These are phyloP conservation scores for Triops longicaudatus DNA, from an alignment of 1,140 invertebrate species.

Conservation along the genomic window DNA sequence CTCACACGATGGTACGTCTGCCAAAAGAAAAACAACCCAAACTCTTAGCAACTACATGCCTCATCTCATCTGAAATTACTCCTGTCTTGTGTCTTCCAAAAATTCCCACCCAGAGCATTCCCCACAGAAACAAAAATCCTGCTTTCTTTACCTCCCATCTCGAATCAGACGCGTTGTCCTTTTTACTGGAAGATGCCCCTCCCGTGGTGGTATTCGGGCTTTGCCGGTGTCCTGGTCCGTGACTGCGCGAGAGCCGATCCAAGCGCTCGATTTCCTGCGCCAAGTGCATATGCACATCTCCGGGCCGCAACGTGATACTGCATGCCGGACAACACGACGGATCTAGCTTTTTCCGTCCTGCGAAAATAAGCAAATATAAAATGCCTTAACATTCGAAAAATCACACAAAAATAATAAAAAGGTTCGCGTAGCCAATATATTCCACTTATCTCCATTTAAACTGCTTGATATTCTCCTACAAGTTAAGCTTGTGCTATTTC, in stretches of 20 bases:
- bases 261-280: conserved; percentile 64
- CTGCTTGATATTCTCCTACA: too few species aligned
- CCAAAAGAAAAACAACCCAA: neutral
- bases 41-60: conserved; percentile 13
- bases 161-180: conserved; percentile 52
- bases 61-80: neutral
- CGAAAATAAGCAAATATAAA: neutral
- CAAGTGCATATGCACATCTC: conserved; percentile 66
- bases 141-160: conserved; percentile 55
- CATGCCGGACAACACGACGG: conserved; percentile 68
- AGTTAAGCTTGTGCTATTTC: too few species aligned
- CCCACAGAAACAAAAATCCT: too few species aligned
- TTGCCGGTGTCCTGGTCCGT: conserved; percentile 40
- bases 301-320: conserved; percentile 59
- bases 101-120: too few species aligned
- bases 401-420: neutral
- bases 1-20: conserved; percentile 71
- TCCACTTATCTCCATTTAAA: neutral
- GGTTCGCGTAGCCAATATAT: neutral
- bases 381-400: conserved; percentile 25
- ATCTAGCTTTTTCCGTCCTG: conserved; percentile 45
- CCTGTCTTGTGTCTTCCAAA: neutral
- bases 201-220: conserved; percentile 43
- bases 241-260: conserved; percentile 30
- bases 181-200: conserved; percentile 47